Conservation (phyloP, 2,888 invertebrate genomes). For the Pyrrhosoma nymphula region DNA sequence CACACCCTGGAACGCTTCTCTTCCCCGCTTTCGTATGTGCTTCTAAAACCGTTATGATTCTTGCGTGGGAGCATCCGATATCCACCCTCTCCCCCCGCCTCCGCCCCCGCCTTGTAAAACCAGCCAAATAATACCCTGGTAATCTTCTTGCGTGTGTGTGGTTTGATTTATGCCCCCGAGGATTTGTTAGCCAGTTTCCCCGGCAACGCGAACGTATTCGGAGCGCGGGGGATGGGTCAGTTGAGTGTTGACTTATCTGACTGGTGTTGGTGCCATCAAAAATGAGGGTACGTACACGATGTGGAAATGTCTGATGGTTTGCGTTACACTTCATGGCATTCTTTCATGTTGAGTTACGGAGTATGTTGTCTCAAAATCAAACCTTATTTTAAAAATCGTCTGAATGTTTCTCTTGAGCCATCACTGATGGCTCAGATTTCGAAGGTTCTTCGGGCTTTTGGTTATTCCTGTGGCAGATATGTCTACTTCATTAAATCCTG, state of each 20-base stretch:
- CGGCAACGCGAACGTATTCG: background rate
- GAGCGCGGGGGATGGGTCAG: background rate
- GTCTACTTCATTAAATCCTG: too few species aligned
- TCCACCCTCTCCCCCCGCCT: background rate
- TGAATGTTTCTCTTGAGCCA: too few species aligned
- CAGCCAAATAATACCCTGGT: slow-evolving; percentile 7
- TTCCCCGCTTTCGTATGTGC: background rate
- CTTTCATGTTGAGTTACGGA: too few species aligned
- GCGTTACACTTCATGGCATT: background rate
- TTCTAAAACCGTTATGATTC: slow-evolving; percentile 32
- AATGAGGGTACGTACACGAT: background rate
- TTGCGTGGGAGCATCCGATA: slow-evolving; percentile 27
- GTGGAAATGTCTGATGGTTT: background rate
- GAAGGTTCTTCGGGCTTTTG: too few species aligned
- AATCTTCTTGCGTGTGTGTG: slow-evolving; percentile 16
- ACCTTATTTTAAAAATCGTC: too few species aligned
- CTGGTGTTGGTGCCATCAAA: background rate
- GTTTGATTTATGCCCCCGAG: slow-evolving; percentile 22
- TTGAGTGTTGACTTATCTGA: background rate
- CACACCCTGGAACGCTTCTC: background rate
- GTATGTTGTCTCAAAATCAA: too few species aligned
- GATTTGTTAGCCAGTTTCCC: slow-evolving; percentile 24
- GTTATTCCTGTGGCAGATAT: too few species aligned
- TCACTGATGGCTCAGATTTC: too few species aligned
- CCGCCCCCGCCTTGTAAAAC: slow-evolving; percentile 29